These are phyloP conservation scores for Campoplex capitator DNA, from an alignment of 2,888 invertebrate genomes.

Conservation along the genomic window DNA sequence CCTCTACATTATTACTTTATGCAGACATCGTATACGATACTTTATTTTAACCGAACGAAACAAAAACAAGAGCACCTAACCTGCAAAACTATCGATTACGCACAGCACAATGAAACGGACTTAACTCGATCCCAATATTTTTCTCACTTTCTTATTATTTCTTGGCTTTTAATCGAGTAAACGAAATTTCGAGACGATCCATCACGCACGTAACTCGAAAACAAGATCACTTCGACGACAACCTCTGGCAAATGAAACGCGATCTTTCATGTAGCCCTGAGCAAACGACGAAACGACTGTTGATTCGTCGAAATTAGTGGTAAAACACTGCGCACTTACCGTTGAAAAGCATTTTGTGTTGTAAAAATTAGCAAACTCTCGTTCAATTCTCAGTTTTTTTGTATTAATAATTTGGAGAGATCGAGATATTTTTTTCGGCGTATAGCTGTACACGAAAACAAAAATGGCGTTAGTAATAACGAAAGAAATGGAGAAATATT, in stretches of 20 bases:
- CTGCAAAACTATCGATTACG: neutral
- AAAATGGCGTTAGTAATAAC: neutral
- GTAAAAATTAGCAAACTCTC: too few species aligned
- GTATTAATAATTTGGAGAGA: too few species aligned
- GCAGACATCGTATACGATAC: neutral
- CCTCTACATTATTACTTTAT: conserved; percentile 13
- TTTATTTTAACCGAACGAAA: neutral
- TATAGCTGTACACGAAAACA: neutral
- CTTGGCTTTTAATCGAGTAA: neutral
- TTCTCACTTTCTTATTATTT: neutral
- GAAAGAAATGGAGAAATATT: neutral
- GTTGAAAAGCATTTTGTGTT: too few species aligned
- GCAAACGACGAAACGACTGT: too few species aligned
- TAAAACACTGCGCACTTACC: too few species aligned
- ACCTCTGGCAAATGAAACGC: neutral
- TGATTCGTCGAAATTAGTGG: too few species aligned
- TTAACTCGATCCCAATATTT: neutral
- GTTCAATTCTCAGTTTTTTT: too few species aligned
- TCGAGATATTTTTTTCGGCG: too few species aligned
- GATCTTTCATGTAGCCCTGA: neutral
- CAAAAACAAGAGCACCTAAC: neutral
- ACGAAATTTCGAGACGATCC: neutral
- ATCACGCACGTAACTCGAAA: neutral
- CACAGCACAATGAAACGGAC: too few species aligned
- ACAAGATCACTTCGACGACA: neutral